Percentiles rank a stretch among this genome's conserved stretches.
phyloP scores from a whole-genome alignment of 2,113 vertebrate species.

The Sylvia atricapilla region DNA sequence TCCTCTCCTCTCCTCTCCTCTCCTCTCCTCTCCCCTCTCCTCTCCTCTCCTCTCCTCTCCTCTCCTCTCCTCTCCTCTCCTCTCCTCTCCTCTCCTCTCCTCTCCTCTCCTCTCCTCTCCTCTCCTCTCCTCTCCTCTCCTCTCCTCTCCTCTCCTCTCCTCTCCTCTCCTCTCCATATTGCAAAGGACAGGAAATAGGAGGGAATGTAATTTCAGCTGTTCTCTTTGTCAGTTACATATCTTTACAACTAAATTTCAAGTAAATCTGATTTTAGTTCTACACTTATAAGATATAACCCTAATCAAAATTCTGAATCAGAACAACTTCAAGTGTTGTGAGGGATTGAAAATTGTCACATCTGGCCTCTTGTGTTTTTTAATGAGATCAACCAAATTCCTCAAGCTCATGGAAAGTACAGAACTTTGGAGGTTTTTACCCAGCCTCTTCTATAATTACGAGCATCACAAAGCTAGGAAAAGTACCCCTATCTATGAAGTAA shows the following conservation, averaged over 20 bases:
- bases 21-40: neutral
- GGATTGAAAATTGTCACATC: neutral
- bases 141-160: neutral
- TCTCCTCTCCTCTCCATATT: neutral
- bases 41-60: no score
- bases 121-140: neutral
- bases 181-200: neutral
- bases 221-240: neutral
- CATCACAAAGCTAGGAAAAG: rapidly evolving
- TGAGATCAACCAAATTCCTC: neutral
- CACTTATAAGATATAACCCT: neutral
- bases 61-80: neutral
- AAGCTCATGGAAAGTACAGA: neutral
- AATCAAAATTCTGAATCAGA: neutral
- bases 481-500: neutral
- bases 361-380: neutral
- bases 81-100: no score
- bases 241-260: neutral
- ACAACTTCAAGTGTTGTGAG: neutral
- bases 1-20: no score
- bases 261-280: neutral
- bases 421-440: neutral
- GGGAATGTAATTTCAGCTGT: neutral
- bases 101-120: no score
- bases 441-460: neutral